Conservation (phyloP, 2,113 vertebrate genomes). For the Paedocypris sp. region DNA sequence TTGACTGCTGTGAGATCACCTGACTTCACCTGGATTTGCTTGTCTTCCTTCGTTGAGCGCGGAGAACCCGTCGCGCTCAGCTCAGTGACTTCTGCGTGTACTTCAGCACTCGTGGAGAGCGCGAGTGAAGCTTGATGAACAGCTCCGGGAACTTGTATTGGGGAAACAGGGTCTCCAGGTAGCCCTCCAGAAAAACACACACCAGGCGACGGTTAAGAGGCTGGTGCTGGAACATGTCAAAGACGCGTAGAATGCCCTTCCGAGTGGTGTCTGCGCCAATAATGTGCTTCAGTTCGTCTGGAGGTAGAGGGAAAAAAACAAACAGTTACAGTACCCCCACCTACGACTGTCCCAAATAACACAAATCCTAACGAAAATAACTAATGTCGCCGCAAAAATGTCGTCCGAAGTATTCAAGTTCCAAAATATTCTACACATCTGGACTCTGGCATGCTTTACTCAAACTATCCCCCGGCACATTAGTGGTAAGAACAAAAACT, state of each 20-base stretch:
- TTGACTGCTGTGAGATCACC: neutral
- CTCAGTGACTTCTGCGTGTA: constrained; percentile 84
- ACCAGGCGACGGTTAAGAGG: constrained; percentile 91
- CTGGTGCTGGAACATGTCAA: constrained; percentile 97
- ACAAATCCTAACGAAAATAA: too few relatives aligned
- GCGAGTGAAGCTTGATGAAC: constrained; percentile 93
- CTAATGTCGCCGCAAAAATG: too few relatives aligned
- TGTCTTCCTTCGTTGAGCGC: too few relatives aligned
- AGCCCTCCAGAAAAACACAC: constrained; percentile 94
- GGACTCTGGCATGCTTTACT: too few relatives aligned
- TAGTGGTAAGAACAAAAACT: too few relatives aligned
- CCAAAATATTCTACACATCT: too few relatives aligned
- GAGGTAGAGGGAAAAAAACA: neutral
- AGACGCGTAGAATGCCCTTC: constrained; percentile 94
- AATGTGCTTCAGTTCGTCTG: constrained; percentile 71
- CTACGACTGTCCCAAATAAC: too few relatives aligned
- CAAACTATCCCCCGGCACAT: too few relatives aligned
- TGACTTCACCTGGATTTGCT: constrained; percentile 37
- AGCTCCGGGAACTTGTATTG: constrained; percentile 95
- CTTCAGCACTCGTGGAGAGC: constrained; percentile 79
- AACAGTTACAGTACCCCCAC: too few relatives aligned
- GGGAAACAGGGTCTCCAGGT: constrained; percentile 94
- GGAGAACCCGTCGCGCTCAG: too few relatives aligned
- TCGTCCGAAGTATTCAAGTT: too few relatives aligned
- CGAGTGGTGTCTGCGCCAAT: constrained; percentile 77